Base-by-base conservation (phyloP, 2,113 vertebrate genomes). In the Canis aureus region DNA sequence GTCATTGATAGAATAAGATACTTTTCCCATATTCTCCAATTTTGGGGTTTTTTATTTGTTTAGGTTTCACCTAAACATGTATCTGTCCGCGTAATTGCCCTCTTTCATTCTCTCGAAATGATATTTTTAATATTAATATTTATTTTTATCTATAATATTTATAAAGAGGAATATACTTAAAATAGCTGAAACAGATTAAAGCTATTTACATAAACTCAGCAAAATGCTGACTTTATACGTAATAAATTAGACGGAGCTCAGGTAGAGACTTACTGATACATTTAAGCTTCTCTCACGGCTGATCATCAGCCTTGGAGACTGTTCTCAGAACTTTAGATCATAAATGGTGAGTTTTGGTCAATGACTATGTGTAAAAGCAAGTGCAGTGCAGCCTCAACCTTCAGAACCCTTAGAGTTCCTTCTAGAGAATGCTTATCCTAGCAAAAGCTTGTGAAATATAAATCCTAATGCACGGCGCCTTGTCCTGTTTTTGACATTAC, bases 311-410 rank as follows among this genome's bases (percentile, higher is more conserved):
- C 82, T 92, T 94, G 49, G 17, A 85, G 38, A 49, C 11, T 91
- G 82, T 96, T 87, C 51, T 95, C 53, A 88, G 69, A 97, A 8
- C 2, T 5, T 74, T 53, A 89, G 43, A 94, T 74, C 32, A 55
- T 32, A 85, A 60, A 96, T 0, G 0, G 60, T 86, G 19, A 96
- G 78, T 96, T 92, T 89, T 91, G 85, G 22, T 29, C 97, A 91
- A 87, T 93, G 60, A 88, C 86, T 97, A 64, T 81, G 35, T 29
- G 7, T 92, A 88, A 67, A 96, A 96, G 91, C 49, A 87, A 94
- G 69, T 10, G 16, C 32, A 67, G 60, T 4, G 4, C 19, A 95
- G 27, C 93, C 97, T 96, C 69, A 97, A 60, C 12, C 4, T 93
- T 96, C 32, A 94, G 4, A 25, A 92, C 5, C 71, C 5, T 53